These are phyloP conservation scores for Fulmarus glacialis DNA, from an alignment of 2,113 vertebrate genomes.

Conservation along the genomic window DNA sequence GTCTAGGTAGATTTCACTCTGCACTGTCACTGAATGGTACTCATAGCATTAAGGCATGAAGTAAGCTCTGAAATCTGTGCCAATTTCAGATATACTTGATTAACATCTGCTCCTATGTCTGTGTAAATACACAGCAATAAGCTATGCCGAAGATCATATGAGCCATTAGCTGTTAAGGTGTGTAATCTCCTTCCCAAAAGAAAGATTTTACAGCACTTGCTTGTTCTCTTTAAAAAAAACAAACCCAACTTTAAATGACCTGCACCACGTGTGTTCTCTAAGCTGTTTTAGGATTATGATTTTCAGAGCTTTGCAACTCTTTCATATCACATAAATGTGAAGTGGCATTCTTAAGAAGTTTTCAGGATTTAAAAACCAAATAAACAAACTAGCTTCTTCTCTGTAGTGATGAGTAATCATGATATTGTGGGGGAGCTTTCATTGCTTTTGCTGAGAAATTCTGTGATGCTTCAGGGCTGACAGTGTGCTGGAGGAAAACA, in stretches of 20 bases:
- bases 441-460: neutral
- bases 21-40: neutral
- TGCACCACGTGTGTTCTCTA: neutral
- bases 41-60: neutral
- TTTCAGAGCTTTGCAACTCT: neutral
- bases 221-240: neutral
- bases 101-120: neutral
- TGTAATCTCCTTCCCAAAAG: neutral
- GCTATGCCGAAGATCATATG: neutral
- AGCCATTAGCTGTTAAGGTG: neutral
- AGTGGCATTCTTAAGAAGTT: neutral
- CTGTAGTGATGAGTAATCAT: neutral
- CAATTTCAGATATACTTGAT: neutral
- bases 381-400: neutral
- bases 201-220: neutral
- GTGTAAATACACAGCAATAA: neutral
- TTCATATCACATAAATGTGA: neutral
- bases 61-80: neutral
- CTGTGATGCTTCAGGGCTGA: neutral
- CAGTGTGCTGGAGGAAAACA: neutral
- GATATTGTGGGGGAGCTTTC: neutral
- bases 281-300: neutral
- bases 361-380: neutral
- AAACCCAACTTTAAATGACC: neutral
- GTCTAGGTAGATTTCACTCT: neutral